Evolutionary conservation across 1,140 invertebrate species (phyloP).

Genomic region (Triops longicaudatus): DNA sequence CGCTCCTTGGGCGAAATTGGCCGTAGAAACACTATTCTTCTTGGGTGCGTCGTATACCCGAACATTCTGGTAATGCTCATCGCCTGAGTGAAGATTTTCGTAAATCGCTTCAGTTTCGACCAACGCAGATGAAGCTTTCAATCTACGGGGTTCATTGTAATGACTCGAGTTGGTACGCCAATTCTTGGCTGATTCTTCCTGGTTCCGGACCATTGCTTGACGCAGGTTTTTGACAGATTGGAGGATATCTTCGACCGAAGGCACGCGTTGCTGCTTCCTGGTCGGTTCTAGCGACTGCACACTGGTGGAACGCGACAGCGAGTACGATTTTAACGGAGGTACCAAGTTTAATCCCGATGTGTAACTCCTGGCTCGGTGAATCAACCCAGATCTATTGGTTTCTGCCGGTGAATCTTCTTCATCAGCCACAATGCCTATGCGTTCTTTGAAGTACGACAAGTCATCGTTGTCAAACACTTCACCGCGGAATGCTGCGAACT

Average conservation of each 20-base stretch:
- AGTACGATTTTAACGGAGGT: not conserved
- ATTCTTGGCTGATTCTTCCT: not conserved
- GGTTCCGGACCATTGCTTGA: not conserved
- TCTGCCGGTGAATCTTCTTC: not conserved
- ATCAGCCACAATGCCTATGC: not conserved
- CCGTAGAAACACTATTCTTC: not conserved
- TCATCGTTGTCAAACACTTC: slow-evolving; percentile 12
- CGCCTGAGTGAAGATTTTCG: not conserved
- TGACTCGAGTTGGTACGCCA: not conserved
- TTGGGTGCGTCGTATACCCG: not conserved
- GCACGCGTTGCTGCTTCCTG: not conserved
- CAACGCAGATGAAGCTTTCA: not conserved
- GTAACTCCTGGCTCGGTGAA: not conserved
- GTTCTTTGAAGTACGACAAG: not conserved
- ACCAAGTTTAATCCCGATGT: not conserved
- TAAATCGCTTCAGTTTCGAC: not conserved
- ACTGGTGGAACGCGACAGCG: not conserved
- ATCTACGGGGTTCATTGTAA: not conserved
- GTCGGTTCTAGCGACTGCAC: not conserved
- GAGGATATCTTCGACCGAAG: not conserved
- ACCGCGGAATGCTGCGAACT: not conserved
- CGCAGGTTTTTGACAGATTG: not conserved
- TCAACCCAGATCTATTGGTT: not conserved
- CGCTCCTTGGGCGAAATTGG: not conserved
- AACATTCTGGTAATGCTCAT: not conserved